These are phyloP conservation scores for Mesochorus sp. DNA, from an alignment of 2,888 invertebrate species.

Conservation along the genomic window DNA sequence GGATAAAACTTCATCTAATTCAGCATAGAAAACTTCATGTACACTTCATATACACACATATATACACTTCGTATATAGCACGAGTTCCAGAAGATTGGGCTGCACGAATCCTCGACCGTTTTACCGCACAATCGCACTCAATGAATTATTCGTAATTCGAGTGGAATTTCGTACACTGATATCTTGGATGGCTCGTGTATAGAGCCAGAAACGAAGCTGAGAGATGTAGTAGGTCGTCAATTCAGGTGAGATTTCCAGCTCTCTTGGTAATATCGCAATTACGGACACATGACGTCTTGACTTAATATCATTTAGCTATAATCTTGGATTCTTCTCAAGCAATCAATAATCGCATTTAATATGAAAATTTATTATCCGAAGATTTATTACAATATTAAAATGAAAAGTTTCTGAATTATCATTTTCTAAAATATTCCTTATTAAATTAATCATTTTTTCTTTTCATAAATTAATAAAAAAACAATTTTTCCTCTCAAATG, in stretches of 20 bases:
- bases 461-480: not conserved
- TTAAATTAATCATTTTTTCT: not conserved
- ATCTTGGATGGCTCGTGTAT: not conserved
- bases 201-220: not conserved
- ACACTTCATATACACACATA: too few species aligned
- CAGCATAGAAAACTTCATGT: too few species aligned
- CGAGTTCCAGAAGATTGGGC: conserved; percentile 25
- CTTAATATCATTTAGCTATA: not conserved
- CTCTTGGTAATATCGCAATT: not conserved
- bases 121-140: conserved; percentile 33
- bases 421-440: too few species aligned
- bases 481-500: not conserved
- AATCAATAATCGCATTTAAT: not conserved
- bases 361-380: not conserved
- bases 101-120: conserved; percentile 1
- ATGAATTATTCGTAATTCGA: conserved; percentile 40
- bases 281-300: not conserved
- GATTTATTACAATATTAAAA: too few species aligned
- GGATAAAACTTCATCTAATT: too few species aligned
- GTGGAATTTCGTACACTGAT: not conserved
- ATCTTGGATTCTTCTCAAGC: not conserved
- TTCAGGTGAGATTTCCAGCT: conserved; percentile 1
- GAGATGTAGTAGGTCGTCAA: not conserved
- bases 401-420: too few species aligned
- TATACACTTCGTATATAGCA: not conserved